Evolutionary conservation across 2,113 vertebrate genomes (phyloP).

Genomic region (Calonectris borealis): DNA sequence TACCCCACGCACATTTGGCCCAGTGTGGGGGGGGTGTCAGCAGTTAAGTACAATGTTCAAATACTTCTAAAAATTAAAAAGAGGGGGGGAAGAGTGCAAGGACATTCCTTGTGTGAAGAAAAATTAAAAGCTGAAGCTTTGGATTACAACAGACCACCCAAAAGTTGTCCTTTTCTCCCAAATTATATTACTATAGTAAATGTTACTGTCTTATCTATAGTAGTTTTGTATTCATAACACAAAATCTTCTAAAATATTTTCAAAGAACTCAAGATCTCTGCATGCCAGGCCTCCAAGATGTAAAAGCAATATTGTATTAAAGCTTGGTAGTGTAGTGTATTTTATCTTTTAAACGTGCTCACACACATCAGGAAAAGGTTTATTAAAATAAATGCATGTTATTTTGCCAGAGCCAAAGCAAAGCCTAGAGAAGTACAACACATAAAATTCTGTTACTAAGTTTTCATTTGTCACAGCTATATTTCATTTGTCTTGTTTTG

Average conservation of each 20-base stretch:
- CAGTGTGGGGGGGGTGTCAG: not conserved
- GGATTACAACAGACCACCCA: not conserved
- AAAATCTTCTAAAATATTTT: not conserved
- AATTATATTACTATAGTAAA: not conserved
- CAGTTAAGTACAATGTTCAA: not conserved
- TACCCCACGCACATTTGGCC: not conserved
- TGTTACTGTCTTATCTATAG: not conserved
- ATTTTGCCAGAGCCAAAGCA: not conserved
- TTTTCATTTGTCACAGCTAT: not conserved
- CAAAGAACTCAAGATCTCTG: not conserved
- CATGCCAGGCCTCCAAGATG: not conserved
- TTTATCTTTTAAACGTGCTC: not conserved
- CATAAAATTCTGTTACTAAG: not conserved
- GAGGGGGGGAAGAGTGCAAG: not conserved
- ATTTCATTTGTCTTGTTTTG: not conserved
- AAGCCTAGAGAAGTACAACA: not conserved
- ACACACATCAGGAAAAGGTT: not conserved
- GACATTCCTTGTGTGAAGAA: not conserved
- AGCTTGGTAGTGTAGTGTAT: not conserved
- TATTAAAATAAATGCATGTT: not conserved
- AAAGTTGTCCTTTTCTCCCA: not conserved
- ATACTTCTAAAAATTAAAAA: not conserved
- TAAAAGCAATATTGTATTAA: not conserved
- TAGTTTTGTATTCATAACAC: not conserved
- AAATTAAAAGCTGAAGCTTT: not conserved